Conservation (phyloP, 1,140 invertebrate genomes). For the Rhyacophila brunnea region DNA sequence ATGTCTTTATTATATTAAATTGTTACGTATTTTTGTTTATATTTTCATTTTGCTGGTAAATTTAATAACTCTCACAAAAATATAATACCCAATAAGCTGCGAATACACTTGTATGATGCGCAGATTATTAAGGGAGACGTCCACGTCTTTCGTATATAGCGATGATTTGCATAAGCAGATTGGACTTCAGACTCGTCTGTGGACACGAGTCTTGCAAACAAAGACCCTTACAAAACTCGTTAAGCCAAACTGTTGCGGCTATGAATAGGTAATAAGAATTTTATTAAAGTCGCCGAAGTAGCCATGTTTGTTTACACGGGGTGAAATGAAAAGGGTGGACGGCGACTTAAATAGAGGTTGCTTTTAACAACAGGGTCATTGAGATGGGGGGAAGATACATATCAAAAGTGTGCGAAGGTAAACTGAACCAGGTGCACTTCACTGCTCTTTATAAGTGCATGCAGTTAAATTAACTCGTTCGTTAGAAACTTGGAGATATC, state of each 20-base stretch:
- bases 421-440: not conserved
- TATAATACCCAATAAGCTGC: too few relatives aligned
- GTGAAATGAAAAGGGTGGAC: too few relatives aligned
- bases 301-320: not conserved
- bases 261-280: constrained; percentile 35
- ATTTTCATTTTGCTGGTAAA: not conserved
- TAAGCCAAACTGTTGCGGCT: constrained; percentile 31
- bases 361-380: not conserved
- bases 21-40: too few relatives aligned
- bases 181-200: constrained; percentile 20
- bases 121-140: not conserved
- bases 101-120: not conserved
- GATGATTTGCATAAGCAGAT: constrained; percentile 32
- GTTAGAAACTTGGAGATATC: too few relatives aligned
- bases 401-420: constrained; percentile 1
- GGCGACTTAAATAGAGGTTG: too few relatives aligned
- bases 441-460: not conserved
- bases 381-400: not conserved
- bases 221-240: constrained; percentile 33
- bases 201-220: constrained; percentile 29
- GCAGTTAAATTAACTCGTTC: too few relatives aligned
- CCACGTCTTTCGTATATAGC: constrained; percentile 12
- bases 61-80: too few relatives aligned
- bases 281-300: constrained; percentile 31
- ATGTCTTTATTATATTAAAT: too few relatives aligned